Conservation (phyloP, 2,113 vertebrate genomes). For the Alligator mississippiensis region DNA sequence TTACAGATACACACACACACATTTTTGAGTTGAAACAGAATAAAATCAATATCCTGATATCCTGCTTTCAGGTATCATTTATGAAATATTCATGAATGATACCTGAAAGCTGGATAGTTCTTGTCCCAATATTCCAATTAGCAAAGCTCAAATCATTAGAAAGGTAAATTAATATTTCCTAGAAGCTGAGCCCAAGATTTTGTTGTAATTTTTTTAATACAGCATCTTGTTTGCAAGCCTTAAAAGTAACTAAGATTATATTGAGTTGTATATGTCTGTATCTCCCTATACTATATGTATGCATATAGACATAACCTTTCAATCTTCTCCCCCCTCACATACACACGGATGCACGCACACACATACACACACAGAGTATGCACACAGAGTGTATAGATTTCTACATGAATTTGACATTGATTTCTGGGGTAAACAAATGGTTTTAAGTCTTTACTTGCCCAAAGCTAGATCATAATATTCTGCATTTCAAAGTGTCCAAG, state of each 20-base stretch:
- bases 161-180: conserved; percentile 17
- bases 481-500: conserved; percentile 86
- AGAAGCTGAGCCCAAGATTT: background rate
- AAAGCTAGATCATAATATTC: conserved; percentile 88
- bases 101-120: conserved; percentile 42
- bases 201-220: conserved; percentile 17
- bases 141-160: background rate
- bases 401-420: conserved; percentile 83
- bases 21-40: no score
- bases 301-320: background rate
- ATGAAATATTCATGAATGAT: background rate
- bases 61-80: no score
- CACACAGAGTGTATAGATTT: conserved; percentile 53
- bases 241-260: background rate
- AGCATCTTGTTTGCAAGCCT: conserved; percentile 22
- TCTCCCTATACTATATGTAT: background rate
- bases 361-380: background rate
- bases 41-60: no score
- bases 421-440: conserved; percentile 91
- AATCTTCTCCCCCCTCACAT: no score
- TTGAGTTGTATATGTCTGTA: background rate
- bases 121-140: conserved; percentile 11
- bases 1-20: no score
- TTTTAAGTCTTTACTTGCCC: conserved; percentile 90
- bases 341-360: fast-evolving